Percentiles rank a stretch among this genome's conserved stretches.
Conservation (phyloP, 2,113 vertebrate genomes). For the Archocentrus centrarchus region DNA sequence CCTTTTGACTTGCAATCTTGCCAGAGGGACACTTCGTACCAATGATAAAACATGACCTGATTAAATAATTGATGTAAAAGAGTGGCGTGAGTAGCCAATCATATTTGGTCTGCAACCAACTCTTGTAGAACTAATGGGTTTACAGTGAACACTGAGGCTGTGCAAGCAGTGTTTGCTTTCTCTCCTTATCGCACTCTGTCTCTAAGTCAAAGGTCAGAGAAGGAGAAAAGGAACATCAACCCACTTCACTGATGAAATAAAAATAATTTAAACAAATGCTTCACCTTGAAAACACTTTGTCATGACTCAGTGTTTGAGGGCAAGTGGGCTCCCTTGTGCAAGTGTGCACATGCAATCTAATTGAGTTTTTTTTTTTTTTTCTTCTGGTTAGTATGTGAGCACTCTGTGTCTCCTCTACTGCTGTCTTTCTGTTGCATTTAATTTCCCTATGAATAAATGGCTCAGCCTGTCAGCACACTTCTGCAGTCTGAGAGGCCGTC, state of each 20-base stretch:
- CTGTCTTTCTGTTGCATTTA: not conserved
- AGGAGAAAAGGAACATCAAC: constrained; percentile 31
- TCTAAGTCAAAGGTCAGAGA: constrained; percentile 27
- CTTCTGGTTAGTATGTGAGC: not conserved
- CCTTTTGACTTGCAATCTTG: not conserved
- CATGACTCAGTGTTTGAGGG: not conserved
- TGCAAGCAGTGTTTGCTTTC: not conserved
- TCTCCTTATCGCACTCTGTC: not conserved
- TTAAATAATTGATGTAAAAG: constrained; percentile 34
- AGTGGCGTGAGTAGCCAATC: constrained; percentile 16
- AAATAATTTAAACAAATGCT: constrained; percentile 31
- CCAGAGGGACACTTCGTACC: not conserved
- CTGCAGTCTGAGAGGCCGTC: too few species aligned
- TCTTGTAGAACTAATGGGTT: constrained; percentile 54
- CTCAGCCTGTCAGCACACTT: not conserved
- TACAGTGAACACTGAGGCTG: constrained; percentile 18
- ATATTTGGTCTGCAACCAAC: constrained; percentile 29
- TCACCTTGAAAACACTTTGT: constrained; percentile 37
- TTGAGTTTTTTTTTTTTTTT: not conserved
- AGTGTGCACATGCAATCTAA: not conserved
- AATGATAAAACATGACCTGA: constrained; percentile 23
- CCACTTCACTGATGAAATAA: not conserved
- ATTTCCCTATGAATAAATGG: constrained; percentile 16
- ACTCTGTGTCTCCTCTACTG: not conserved
- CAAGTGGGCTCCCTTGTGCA: not conserved